Evolutionary conservation across 2,113 vertebrate genomes (phyloP), one percentile per base, ranked within the genome.

Genomic region (Emydocephalus ijimae): DNA sequence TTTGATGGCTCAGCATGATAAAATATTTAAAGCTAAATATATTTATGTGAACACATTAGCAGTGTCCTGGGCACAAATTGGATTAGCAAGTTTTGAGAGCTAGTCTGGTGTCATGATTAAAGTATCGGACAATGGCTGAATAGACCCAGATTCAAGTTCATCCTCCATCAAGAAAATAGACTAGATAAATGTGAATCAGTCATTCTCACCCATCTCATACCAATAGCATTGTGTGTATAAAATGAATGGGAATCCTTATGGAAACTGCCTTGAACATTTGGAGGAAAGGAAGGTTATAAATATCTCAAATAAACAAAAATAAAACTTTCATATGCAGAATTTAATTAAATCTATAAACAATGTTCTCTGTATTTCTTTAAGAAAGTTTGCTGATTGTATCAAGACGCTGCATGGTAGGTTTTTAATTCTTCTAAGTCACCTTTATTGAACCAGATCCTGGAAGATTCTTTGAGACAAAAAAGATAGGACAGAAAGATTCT

Each of bases 331-430:
- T 95, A 95, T 92, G 95, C 93, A 56, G 94, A 34, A 45, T 95
- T 97, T 98, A 98, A 98, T 98, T 98, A 98, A 98, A 98, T 95
- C 97, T 97, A 98, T 98, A 98, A 98, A 98, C 95, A 97, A 98
- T 26, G 14, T 88, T 94, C n/a, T 92, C 95, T 86, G 89, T 43
- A 87, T 90, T 87, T 92, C 95, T 95, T 85, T 92, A 91, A 95
- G 95, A 96, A 94, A 95, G 95, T 95, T 96, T 93, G 91, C 52
- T 7, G 86, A 34, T 0, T 3, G 94, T 9, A n/a, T 5, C 15
- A 23, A 69, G 64, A 12, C 14, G 4, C 5, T 1, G 54, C 24
- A 14, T 4, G 90, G 39, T 34, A 43, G 18, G 39, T 29, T 74
- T 56, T 89, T 21, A 11, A 8, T 57, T 43, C 26, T 88, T 39